These are phyloP conservation scores for Microtus richardsoni DNA, from an alignment of 2,113 vertebrate species.

Conservation along the genomic window DNA sequence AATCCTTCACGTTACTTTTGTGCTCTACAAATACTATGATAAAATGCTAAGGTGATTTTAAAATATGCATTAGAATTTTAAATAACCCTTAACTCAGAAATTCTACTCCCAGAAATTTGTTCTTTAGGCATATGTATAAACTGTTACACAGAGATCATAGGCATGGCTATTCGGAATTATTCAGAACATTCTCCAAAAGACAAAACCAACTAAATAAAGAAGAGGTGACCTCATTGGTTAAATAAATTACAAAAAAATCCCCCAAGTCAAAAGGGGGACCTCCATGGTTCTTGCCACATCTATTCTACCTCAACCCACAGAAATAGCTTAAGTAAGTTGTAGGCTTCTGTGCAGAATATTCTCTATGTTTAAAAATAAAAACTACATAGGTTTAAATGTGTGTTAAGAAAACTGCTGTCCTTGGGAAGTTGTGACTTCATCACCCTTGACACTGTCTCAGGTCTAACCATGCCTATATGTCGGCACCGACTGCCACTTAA, in stretches of 20 bases:
- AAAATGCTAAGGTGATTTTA: not conserved
- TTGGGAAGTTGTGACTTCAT: not conserved
- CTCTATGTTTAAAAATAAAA: not conserved
- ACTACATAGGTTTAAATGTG: not conserved
- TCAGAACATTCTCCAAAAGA: not conserved
- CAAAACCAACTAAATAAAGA: not conserved
- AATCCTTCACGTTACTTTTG: not conserved
- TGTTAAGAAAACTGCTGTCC: not conserved
- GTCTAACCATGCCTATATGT: not conserved
- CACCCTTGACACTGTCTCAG: not conserved
- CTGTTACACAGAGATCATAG: not conserved
- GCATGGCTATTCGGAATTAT: not conserved
- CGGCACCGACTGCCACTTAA: constrained; percentile 26
- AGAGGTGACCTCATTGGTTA: not conserved
- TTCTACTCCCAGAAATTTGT: not conserved
- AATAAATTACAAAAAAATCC: not conserved
- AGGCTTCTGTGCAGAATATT: not conserved
- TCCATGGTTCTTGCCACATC: not conserved
- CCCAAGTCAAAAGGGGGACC: not conserved
- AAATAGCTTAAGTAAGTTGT: constrained; percentile 16
- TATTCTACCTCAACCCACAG: not conserved
- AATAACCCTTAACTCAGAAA: not conserved
- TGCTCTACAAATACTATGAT: not conserved
- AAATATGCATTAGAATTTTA: not conserved
- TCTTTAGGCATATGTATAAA: not conserved